Evolutionary conservation across 2,113 vertebrate genomes (phyloP).

Genomic region (Gallinago paraguaiae): DNA sequence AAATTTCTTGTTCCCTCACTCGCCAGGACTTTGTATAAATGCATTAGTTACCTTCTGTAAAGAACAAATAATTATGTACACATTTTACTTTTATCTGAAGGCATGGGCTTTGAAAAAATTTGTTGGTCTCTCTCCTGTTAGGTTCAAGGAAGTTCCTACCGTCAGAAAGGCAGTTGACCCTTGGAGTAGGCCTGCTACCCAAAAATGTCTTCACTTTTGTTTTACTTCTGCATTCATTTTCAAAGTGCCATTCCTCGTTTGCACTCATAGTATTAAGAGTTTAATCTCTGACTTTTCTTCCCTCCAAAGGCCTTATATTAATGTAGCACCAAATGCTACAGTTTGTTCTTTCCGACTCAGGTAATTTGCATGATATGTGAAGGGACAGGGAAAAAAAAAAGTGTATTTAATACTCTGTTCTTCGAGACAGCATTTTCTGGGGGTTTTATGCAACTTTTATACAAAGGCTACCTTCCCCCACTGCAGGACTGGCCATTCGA

Average conservation of each 20-base stretch:
- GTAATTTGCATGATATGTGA: background rate
- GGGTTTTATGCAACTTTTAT: background rate
- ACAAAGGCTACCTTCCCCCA: background rate
- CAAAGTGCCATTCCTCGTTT: accelerated
- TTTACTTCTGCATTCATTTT: background rate
- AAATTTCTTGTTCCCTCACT: background rate
- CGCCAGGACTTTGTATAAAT: background rate
- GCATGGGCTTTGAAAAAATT: background rate
- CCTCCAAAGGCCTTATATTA: background rate
- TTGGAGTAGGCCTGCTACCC: background rate
- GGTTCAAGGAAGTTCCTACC: background rate
- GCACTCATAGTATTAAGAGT: background rate
- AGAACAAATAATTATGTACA: background rate
- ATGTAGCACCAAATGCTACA: background rate
- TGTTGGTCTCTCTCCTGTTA: background rate
- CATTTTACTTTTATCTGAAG: background rate
- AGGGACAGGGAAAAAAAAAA: background rate
- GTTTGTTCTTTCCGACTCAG: background rate
- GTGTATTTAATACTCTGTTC: background rate
- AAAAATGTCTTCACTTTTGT: background rate
- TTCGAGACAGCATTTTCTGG: background rate
- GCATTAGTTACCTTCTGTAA: background rate
- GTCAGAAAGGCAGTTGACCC: background rate
- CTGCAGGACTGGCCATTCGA: background rate
- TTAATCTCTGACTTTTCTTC: background rate